Conservation (phyloP, 2,888 invertebrate genomes). For the Biston betularia region DNA sequence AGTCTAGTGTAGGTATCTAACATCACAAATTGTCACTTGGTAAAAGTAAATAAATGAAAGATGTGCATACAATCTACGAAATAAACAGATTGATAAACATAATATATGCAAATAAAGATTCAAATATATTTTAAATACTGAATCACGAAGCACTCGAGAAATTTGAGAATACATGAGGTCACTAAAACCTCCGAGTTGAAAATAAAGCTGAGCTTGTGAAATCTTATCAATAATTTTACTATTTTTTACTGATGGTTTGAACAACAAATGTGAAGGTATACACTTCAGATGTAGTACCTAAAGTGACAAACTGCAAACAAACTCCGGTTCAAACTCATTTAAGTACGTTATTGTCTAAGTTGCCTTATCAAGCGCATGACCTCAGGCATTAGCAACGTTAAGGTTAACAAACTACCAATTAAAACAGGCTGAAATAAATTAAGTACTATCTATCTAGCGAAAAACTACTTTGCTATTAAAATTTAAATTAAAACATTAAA, state of each 20-base stretch:
- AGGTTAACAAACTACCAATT: conserved; percentile 43
- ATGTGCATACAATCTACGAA: not conserved
- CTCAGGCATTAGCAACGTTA: conserved; percentile 48
- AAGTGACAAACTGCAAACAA: conserved; percentile 7
- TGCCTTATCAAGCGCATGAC: conserved; percentile 53
- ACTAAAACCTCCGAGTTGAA: not conserved
- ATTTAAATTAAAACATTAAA: not conserved
- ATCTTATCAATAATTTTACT: not conserved
- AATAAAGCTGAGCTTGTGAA: not conserved
- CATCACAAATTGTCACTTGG: not conserved
- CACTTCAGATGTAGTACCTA: not conserved
- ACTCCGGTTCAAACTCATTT: conserved; percentile 38
- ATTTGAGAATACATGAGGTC: not conserved
- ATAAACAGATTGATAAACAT: conserved; percentile 4
- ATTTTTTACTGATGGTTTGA: not conserved
- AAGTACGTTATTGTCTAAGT: conserved; percentile 44
- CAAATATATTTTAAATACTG: not conserved
- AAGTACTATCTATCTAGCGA: conserved; percentile 36
- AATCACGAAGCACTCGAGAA: not conserved
- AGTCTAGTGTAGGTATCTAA: not conserved
- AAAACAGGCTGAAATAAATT: conserved; percentile 31
- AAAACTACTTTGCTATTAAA: conserved; percentile 26
- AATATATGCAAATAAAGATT: conserved; percentile 15
- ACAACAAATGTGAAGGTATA: not conserved
- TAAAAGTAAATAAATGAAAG: conserved; percentile 17